Evolutionary conservation across 35 echinoderm and acorn worm genomes (phyloP), one percentile per base, ranked within the genome.

Genomic region (Hemicentrotus pulcherrimus): DNA sequence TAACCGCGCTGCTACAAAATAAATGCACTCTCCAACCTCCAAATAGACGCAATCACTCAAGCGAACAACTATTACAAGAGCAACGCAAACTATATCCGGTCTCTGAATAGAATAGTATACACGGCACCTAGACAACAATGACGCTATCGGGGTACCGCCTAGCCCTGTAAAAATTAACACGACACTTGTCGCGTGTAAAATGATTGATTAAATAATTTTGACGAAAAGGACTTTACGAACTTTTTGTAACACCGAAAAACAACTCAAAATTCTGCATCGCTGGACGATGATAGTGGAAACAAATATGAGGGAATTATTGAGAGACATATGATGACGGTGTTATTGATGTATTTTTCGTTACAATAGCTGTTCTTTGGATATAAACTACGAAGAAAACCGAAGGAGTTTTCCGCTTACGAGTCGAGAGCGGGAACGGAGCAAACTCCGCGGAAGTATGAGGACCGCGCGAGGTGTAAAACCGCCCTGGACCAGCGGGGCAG

Each of bases 41-140:
- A 6, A 55, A 55, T 55, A 15, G 50, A 55, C 2, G 86, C 86
- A 86, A 31, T 31, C 86, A 86, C 8, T 86, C 28, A 15, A 90
- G 2, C 46, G 32, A 3, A 32, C 87, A 46, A 33, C 87, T 14
- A 89, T 89, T 46, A 46, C 87, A 46, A 90, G 88, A 33, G 88
- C 32, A 22, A 90, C 15, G 31, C 32, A 32, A 32, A 32, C 87
- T 2, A 55, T 28, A 93, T 93, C 91, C 91, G 91, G 65, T 7
- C 13, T 86, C 59, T 78, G 32, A 65, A 96, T 94, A 94, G 88
- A 33, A 94, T 96, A 93, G 95, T 85, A 59, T 96, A 93, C 89
- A 92, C 88, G 95, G 91, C 94, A 52, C 92, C 95, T 60, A 94
- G 94, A 94, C 92, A 87, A 96, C 95, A 47, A 96, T 96, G 95